Evolutionary conservation across 2,113 vertebrate species (phyloP), one percentile per base, ranked within the genome.

Genomic region (Xenopus tropicalis): DNA sequence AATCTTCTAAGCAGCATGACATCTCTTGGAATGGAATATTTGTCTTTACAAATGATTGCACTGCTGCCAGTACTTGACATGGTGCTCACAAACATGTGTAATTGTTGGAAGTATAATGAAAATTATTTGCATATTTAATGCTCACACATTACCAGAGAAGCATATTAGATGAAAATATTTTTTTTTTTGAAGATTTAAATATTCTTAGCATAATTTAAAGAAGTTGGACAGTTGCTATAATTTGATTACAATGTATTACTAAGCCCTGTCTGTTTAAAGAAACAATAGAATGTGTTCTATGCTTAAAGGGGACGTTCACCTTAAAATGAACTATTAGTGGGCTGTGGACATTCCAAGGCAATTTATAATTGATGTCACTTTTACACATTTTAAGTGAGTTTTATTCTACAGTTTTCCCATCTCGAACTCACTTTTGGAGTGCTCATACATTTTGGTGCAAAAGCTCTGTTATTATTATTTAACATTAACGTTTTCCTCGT

Each of bases 11-110:
- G 91, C 96, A 96, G 94, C 94, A 90, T 94, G 94, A 95, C 92
- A 93, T 95, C 93, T 94, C 90, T 92, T 93, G 94, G 94, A 97
- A 96, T 93, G 94, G 93, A 92, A 90, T 91, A 91, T 92, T 90
- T 90, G 88, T 90, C 91, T 91, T 88, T 88, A 86, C 86, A 90
- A 91, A 92, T 90, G 88, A 92, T 89, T 86, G 82, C 88, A 84
- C 88, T 79, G 87, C 88, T 91, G 91, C 91, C 88, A 91, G 89
- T 85, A 86, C 91, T 92, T 91, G 89, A 89, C 90, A 91, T 81
- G 85, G 86, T 88, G 88, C 89, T 91, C 88, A 83, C 89, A 92
- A 92, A 92, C 90, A 90, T 89, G 86, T 91, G 91, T 91, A 91
- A 92, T 90, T 92, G 88, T 91, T 90, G 90, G 86, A 91, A 92